Evolutionary conservation across 2,888 invertebrate genomes (phyloP), one percentile per base, ranked within the genome.

Genomic region (Eupelmus urozonus): DNA sequence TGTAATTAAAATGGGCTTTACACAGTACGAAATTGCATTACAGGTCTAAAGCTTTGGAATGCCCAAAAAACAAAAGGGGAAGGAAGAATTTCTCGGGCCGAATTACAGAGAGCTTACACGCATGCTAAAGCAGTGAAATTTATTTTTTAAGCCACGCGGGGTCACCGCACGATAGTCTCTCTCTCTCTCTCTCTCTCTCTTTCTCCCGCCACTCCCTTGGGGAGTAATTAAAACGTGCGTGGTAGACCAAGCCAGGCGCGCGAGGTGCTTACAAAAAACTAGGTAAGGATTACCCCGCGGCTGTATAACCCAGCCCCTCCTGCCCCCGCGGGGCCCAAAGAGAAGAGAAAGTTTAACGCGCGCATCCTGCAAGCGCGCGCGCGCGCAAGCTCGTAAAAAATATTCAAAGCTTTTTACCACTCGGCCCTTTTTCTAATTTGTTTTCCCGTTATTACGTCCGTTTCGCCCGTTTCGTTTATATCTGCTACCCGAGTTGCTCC

Each of bases 191-290:
- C 9, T 34, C 34, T 34, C 9, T 34, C 34, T 34, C 34, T 34
- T 9, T 34, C 9, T 34, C 9, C 9, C 9, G n/a, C n/a, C n/a
- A n/a, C 9, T 34, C 7, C 34, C 23, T 3, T 18, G 7, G 74
- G 51, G 51, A 69, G 75, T 75, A 75, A 75, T 75, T 75, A 75
- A 75, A 75, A 75, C 53, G 67, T 62, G 67, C 67, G 60, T 67
- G 67, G 72, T 72, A 72, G 23, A 60, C 74, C 73, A 75, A 67
- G 57, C 63, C 49, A 16, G 34, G 51, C 13, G 42, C 42, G 5
- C 20, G n/a, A 29, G 34, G 62, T 18, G 67, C 75, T 75, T 60
- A 53, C 67, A 62, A 53, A 75, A 75, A 55, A 60, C 25, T 75
- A 69, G 60, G 40, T 62, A 67, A 75, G 75, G 67, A 67, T 75